Evolutionary conservation across 2,113 vertebrate species (phyloP).

Genomic region (Chroicocephalus ridibundus): DNA sequence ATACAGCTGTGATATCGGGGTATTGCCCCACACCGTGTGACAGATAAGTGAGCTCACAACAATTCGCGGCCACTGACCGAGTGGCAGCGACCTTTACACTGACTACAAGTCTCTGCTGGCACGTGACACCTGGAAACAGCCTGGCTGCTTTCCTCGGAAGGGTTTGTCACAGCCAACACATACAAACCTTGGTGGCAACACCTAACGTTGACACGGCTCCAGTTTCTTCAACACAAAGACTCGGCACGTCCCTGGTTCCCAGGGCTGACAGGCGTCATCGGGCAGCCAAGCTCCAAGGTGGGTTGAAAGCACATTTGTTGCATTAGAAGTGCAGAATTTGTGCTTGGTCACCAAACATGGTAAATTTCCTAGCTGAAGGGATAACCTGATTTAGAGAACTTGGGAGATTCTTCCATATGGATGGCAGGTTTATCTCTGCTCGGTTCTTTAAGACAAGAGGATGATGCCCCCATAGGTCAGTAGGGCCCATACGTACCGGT

Average conservation of each 20-base stretch:
- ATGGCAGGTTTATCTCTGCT: not conserved
- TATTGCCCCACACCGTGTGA: not conserved
- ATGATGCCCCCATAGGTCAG: fast-evolving
- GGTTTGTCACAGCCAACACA: not conserved
- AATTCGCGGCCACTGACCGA: not conserved
- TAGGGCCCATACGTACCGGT: too few species aligned
- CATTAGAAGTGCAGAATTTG: not conserved
- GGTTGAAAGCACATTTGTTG: fast-evolving
- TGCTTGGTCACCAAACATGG: not conserved
- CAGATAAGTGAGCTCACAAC: not conserved
- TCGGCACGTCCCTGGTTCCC: fast-evolving
- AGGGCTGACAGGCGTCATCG: fast-evolving
- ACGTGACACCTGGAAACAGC: not conserved
- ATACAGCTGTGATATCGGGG: not conserved
- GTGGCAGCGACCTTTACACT: not conserved
- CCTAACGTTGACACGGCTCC: not conserved
- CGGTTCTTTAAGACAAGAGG: not conserved
- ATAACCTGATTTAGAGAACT: not conserved
- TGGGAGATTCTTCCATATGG: not conserved
- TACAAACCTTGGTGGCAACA: not conserved
- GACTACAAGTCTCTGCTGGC: not conserved
- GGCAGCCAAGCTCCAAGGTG: not conserved
- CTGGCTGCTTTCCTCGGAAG: not conserved
- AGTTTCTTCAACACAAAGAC: not conserved
- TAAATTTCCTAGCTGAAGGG: not conserved